Percentiles rank a stretch among this genome's conserved stretches.
Conservation (phyloP, 2,113 vertebrate species). For the Dipodomys spectabilis region DNA sequence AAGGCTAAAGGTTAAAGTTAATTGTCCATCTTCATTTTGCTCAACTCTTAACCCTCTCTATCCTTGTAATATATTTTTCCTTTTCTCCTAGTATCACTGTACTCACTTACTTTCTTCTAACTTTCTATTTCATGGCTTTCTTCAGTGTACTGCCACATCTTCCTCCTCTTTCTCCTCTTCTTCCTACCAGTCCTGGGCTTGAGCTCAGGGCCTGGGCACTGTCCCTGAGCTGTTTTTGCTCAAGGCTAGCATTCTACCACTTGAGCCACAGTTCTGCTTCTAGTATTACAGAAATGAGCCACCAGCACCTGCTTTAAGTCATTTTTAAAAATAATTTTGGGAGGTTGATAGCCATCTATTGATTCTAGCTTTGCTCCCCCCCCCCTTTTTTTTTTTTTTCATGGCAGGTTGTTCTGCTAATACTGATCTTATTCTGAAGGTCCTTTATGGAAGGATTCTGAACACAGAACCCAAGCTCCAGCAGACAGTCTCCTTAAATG, state of each 20-base stretch:
- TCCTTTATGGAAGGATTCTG: neutral
- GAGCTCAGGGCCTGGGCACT: too few species aligned
- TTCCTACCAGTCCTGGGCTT: too few species aligned
- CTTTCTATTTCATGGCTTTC: neutral
- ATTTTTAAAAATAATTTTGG: neutral
- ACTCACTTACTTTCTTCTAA: too few species aligned
- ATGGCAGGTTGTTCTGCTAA: neutral
- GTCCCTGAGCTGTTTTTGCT: too few species aligned
- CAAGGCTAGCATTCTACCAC: too few species aligned
- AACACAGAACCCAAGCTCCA: neutral
- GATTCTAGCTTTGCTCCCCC: neutral
- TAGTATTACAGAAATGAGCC: too few species aligned
- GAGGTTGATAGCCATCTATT: neutral
- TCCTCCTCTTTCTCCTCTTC: neutral
- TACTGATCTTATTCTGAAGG: neutral
- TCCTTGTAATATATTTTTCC: neutral
- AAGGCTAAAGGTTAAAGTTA: neutral
- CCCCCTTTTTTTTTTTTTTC: neutral
- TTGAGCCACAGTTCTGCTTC: too few species aligned
- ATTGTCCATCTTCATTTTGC: neutral
- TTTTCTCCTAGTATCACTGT: neutral
- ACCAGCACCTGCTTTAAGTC: neutral
- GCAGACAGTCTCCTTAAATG: neutral
- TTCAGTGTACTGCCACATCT: neutral
- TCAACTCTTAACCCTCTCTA: neutral